A percentile compares a stretch with the other conserved stretches of the same genome.
phyloP scores from a whole-genome alignment of 53 echinoderm and acorn worm genomes.

The Patiria pectinifera region DNA sequence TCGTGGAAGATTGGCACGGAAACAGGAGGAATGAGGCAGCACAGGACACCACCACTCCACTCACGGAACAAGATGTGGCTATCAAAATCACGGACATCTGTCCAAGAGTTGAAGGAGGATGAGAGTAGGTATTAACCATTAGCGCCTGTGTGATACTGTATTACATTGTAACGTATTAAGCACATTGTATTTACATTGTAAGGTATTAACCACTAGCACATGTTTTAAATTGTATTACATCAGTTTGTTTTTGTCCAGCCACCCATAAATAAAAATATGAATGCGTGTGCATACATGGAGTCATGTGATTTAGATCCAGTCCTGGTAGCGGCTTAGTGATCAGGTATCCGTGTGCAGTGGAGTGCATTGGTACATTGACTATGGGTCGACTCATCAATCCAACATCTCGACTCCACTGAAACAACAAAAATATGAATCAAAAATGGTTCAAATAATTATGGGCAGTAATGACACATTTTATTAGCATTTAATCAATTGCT shows the following conservation, averaged over 20 bases:
- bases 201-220: too few species aligned
- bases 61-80: constrained; percentile 66
- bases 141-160: neutral
- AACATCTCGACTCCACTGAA: constrained; percentile 88
- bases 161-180: neutral
- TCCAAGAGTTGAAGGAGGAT: too few species aligned
- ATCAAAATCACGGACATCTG: constrained; percentile 76
- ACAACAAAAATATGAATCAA: too few species aligned
- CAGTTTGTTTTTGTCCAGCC: too few species aligned
- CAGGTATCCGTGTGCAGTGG: constrained; percentile 84
- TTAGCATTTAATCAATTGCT: too few species aligned
- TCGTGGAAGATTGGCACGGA: constrained; percentile 86
- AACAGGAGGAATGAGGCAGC: constrained; percentile 60
- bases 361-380: constrained; percentile 83
- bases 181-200: too few species aligned
- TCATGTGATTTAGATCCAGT: constrained; percentile 38
- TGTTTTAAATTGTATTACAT: too few species aligned
- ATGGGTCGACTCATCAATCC: constrained; percentile 75
- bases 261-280: too few species aligned
- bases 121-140: neutral
- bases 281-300: constrained; percentile 77
- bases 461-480: too few species aligned
- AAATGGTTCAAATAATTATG: too few species aligned
- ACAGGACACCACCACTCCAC: constrained; percentile 82
- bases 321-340: constrained; percentile 77